Conservation (phyloP, 2,888 invertebrate genomes). For the Diplazon laetatorius region DNA sequence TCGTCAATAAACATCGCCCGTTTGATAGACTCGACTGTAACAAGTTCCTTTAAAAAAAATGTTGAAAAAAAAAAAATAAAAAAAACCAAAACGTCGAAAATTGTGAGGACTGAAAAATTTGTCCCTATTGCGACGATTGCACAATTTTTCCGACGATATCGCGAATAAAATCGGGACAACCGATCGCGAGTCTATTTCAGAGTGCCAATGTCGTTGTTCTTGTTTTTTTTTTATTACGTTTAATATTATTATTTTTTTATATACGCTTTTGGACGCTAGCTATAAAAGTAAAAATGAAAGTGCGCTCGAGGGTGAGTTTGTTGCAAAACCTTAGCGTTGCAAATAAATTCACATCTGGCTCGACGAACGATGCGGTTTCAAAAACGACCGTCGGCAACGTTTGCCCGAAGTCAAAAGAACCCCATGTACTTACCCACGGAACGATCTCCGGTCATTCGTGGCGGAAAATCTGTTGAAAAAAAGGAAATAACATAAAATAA, state of each 20-base stretch:
- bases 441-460: slow-evolving; percentile 40
- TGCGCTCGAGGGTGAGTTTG: slow-evolving; percentile 11
- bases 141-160: no score
- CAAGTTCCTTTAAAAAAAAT: slow-evolving; percentile 57
- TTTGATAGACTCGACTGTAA: slow-evolving; percentile 59
- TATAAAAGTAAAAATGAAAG: slow-evolving; percentile 27
- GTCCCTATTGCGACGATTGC: no score
- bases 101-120: no score
- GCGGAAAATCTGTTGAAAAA: slow-evolving; percentile 43
- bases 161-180: slow-evolving; percentile 30
- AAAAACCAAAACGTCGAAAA: slow-evolving; percentile 13
- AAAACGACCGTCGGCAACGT: no score
- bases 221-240: no score
- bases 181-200: slow-evolving; percentile 40
- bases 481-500: background rate
- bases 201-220: no score
- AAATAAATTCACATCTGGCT: slow-evolving; percentile 43
- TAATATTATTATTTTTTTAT: no score
- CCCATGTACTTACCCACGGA: slow-evolving; percentile 55
- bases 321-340: slow-evolving; percentile 25
- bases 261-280: slow-evolving; percentile 54
- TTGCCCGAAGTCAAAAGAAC: slow-evolving; percentile 5
- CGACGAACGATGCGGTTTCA: slow-evolving; percentile 19
- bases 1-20: slow-evolving; percentile 41
- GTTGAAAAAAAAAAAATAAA: slow-evolving; percentile 20